phyloP scores from a whole-genome alignment of 2,113 vertebrate genomes.

The Bambusicola thoracicus region DNA sequence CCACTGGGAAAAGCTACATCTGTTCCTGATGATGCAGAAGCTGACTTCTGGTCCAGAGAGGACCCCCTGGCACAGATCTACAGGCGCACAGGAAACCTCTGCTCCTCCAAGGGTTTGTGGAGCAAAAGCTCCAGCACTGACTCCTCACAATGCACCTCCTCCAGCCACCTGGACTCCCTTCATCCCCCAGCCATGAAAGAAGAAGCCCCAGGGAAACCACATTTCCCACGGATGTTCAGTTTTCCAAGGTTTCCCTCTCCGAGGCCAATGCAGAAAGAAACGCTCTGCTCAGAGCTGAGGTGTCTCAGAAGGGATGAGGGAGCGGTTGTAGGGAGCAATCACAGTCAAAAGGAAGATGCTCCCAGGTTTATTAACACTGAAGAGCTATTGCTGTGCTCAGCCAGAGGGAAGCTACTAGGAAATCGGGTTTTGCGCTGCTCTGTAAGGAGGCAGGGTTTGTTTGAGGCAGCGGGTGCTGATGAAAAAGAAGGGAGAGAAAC shows the following conservation, averaged over 20 bases:
- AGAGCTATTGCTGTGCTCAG: not conserved
- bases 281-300: constrained; percentile 62
- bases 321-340: not conserved
- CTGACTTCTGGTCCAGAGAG: constrained; percentile 18
- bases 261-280: constrained; percentile 70
- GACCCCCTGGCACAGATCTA: constrained; percentile 84
- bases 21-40: not conserved
- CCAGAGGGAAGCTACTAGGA: not conserved
- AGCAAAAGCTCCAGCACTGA: not conserved
- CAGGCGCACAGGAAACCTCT: constrained; percentile 44
- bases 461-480: not conserved
- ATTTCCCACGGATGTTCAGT: constrained; percentile 43
- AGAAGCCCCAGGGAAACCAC: not conserved
- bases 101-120: not conserved
- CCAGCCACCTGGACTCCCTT: not conserved
- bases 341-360: not conserved
- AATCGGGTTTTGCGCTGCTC: not conserved
- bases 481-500: constrained; percentile 4
- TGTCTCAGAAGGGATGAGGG: not conserved
- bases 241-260: constrained; percentile 71
- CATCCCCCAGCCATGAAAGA: not conserved
- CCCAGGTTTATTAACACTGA: not conserved
- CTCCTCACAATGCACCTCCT: not conserved
- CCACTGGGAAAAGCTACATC: not conserved
- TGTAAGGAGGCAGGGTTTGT: not conserved